Evolutionary conservation across 2,888 invertebrate species (phyloP), one percentile per base, ranked within the genome.

Genomic region (Serrognathus titanus): DNA sequence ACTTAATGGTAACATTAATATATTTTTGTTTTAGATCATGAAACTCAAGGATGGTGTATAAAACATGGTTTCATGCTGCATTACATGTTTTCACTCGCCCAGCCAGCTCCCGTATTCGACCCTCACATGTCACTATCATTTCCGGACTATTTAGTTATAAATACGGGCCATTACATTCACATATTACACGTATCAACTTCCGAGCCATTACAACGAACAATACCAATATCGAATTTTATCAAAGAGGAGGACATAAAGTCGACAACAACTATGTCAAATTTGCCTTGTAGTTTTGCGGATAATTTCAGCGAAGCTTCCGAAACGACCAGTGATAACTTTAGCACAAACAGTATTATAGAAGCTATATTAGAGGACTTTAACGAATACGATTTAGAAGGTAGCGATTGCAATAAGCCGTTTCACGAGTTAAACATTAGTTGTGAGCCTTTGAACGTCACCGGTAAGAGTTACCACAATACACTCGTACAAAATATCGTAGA

Each of bases 1-100:
- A 2, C 39, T 3, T 39, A 2, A 39, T n/a, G 39, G 5, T 13
- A 31, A n/a, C n/a, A 31, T 48, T 16, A 11, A 0, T 43, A 0
- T 43, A 2, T 48, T 46, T 56, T 53, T 12, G 47, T 53, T 56
- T 41, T 49, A 69, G 69, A 66, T 56, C 62, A 63, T 45, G 49
- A 66, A 45, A 58, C 66, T 50, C 72, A 72, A 63, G 76, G 77
- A 43, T 78, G 76, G 75, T 97, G 97, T 74, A 79, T 93, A 55
- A 87, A 89, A 71, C 96, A 97, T 75, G 93, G 94, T 71, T 87
- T 94, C 66, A 93, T 94, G 47, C 86, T 96, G 63, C 95, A 97
- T 77, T 93, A 94, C 65, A 92, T 91, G 73, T 94, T 94, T 75
- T 92, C 92, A 72, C 88, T 93, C 66, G 87, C 90, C 45, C 72